These are phyloP conservation scores for Fistularia commersonii DNA, from an alignment of 2,797 vertebrate species.

Conservation along the genomic window DNA sequence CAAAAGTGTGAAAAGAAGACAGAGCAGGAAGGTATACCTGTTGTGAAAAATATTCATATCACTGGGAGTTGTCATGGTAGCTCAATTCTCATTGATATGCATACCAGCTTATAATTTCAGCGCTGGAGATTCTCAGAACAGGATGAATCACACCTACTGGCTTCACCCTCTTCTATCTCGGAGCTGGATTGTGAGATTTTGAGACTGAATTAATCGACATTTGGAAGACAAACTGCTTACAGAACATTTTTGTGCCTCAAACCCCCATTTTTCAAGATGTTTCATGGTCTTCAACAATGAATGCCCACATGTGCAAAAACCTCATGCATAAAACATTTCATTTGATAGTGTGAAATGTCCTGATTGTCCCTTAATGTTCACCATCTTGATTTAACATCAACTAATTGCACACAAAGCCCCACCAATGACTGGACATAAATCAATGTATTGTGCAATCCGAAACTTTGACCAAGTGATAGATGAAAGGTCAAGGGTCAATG, in stretches of 20 bases:
- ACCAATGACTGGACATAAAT: not conserved
- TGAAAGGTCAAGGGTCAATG: not conserved
- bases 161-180: constrained; percentile 31
- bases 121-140: constrained; percentile 51
- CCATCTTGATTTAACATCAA: not conserved
- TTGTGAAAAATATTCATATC: constrained; percentile 42
- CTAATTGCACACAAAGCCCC: not conserved
- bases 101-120: constrained; percentile 53
- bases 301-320: not conserved
- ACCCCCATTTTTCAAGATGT: not conserved
- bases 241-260: constrained; percentile 4
- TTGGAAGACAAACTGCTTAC: constrained; percentile 8
- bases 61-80: constrained; percentile 54
- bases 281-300: not conserved
- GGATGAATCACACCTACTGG: constrained; percentile 58
- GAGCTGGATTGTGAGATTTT: constrained; percentile 24
- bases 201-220: constrained; percentile 19
- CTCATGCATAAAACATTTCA: not conserved
- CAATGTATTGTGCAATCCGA: not conserved
- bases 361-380: not conserved
- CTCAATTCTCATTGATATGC: constrained; percentile 61
- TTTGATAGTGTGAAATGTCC: not conserved
- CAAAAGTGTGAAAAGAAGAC: constrained; percentile 24
- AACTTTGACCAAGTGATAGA: not conserved
- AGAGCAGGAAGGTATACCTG: constrained; percentile 27